These are phyloP conservation scores for Tanypteryx hageni DNA, from an alignment of 2,888 invertebrate species.

Conservation along the genomic window DNA sequence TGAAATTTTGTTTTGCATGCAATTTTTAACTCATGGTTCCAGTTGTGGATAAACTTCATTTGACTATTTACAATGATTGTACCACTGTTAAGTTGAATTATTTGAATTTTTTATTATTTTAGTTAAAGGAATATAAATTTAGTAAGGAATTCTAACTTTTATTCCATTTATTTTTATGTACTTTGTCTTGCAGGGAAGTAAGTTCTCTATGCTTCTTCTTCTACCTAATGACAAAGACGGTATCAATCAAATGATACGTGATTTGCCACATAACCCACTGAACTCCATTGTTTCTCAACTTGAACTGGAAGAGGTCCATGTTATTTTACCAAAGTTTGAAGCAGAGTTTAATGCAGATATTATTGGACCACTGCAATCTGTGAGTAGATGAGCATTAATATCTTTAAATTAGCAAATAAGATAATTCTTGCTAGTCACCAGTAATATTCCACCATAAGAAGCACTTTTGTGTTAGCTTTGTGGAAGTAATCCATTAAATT, in stretches of 20 bases:
- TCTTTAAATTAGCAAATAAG: neutral
- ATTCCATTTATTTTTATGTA: no score
- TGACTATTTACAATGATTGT: no score
- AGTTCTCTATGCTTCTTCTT: slow-evolving; percentile 48
- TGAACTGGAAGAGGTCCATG: slow-evolving; percentile 52
- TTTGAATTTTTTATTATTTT: neutral
- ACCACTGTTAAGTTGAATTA: neutral
- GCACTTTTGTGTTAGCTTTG: no score
- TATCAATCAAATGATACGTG: slow-evolving; percentile 41
- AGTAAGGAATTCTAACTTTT: no score
- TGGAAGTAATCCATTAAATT: no score
- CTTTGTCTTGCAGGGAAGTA: neutral
- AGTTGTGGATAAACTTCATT: no score
- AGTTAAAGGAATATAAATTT: neutral
- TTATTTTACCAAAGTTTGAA: slow-evolving; percentile 29
- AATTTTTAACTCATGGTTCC: no score
- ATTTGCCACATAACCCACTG: slow-evolving; percentile 57
- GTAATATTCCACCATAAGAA: no score
- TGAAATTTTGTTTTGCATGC: no score
- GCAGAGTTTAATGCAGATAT: slow-evolving; percentile 45
- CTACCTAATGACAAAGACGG: slow-evolving; percentile 42
- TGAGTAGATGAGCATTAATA: neutral
- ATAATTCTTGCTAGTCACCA: no score
- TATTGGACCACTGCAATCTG: slow-evolving; percentile 14
- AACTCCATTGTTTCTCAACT: slow-evolving; percentile 45